Evolutionary conservation across 2,888 invertebrate species (phyloP).

Genomic region (Theretra japonica): DNA sequence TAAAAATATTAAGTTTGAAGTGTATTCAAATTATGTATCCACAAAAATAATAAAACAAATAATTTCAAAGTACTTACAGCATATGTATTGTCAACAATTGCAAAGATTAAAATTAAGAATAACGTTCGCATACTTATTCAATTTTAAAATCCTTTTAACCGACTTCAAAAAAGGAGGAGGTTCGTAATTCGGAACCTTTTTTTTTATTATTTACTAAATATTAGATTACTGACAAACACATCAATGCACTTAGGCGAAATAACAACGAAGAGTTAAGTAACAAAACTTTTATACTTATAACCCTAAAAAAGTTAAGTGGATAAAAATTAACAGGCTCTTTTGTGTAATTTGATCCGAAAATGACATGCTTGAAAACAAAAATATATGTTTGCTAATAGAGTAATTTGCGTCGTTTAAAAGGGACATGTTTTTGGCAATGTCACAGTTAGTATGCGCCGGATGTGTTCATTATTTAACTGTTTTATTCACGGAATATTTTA

Average conservation of each 20-base stretch:
- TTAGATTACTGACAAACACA: too few relatives aligned
- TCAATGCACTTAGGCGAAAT: too few relatives aligned
- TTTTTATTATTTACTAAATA: too few relatives aligned
- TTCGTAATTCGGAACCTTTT: too few relatives aligned
- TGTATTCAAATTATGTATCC: not conserved
- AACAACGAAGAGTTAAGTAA: not conserved
- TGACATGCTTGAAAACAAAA: not conserved
- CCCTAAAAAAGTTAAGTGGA: constrained; percentile 3
- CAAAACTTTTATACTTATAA: constrained; percentile 18
- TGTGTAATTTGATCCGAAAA: constrained; percentile 2
- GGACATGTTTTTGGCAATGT: too few relatives aligned
- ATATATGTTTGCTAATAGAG: constrained; percentile 13
- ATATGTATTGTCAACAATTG: not conserved
- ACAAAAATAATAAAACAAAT: not conserved
- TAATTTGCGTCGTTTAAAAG: not conserved
- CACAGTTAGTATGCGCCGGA: not conserved
- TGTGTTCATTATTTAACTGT: not conserved
- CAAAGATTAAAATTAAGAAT: constrained; percentile 1
- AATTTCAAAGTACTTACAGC: constrained; percentile 9
- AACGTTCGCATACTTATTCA: not conserved
- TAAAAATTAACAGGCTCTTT: not conserved
- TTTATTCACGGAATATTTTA: too few relatives aligned
- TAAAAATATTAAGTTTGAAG: constrained; percentile 38
- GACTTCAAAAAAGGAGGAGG: too few relatives aligned
- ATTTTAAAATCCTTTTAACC: too few relatives aligned